phyloP scores from a whole-genome alignment of 2,797 vertebrate genomes.

The Malurus leucopterus region DNA sequence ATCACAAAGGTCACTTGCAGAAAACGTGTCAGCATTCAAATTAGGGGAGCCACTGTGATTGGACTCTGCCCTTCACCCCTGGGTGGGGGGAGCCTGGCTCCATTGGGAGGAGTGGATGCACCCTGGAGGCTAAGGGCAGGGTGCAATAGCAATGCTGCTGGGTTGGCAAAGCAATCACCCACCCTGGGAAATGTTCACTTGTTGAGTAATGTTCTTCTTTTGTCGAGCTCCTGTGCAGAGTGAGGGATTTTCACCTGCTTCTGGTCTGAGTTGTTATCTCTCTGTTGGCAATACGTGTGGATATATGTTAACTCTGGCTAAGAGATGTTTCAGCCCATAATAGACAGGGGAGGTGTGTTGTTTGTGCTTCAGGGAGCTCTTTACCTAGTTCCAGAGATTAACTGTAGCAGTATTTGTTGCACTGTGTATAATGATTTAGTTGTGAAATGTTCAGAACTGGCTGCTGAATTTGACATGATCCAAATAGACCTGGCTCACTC shows the following conservation, averaged over 20 bases:
- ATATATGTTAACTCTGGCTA: background rate
- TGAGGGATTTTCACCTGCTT: background rate
- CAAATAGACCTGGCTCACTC: background rate
- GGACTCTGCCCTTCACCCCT: background rate
- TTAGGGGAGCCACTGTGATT: background rate
- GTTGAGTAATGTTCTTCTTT: background rate
- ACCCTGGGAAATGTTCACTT: background rate
- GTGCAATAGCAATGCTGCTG: background rate
- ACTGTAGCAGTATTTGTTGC: background rate
- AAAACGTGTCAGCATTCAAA: background rate
- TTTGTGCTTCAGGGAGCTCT: background rate
- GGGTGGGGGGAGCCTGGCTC: background rate
- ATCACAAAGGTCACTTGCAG: background rate
- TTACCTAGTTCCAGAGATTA: background rate
- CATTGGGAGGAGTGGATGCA: background rate
- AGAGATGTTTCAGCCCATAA: background rate
- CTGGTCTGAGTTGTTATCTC: background rate
- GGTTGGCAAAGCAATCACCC: background rate
- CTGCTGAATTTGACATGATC: background rate
- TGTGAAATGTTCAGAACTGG: background rate
- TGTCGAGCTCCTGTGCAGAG: background rate
- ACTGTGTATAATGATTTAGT: background rate
- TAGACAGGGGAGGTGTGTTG: background rate
- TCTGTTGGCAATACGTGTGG: background rate
- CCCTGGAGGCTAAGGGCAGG: background rate